A percentile compares a stretch with the other conserved stretches of the same genome.
These are phyloP conservation scores for Entomyzon cyanotis DNA, from an alignment of 2,113 vertebrate species.

Conservation along the genomic window DNA sequence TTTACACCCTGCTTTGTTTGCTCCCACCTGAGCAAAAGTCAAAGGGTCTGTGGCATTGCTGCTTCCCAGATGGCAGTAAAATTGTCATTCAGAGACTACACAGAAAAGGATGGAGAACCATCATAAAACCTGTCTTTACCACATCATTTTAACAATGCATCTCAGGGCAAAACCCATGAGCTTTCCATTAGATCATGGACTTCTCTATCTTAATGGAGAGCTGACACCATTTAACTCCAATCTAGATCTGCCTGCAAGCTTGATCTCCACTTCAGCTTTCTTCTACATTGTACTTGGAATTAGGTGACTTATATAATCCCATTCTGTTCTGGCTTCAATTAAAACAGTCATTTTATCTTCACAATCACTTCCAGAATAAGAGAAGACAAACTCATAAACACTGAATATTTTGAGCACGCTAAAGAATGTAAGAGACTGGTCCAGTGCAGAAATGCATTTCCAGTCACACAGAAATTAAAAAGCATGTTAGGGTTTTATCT, in stretches of 20 bases:
- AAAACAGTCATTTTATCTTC: background rate
- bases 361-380: conserved; percentile 8
- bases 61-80: background rate
- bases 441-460: background rate
- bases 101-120: background rate
- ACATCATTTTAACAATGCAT: background rate
- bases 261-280: background rate
- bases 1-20: background rate
- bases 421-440: background rate
- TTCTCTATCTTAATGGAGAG: background rate
- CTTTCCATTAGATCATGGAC: background rate
- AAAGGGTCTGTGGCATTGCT: background rate
- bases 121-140: background rate
- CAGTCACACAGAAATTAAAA: background rate
- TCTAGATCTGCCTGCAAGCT: background rate
- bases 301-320: background rate
- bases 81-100: background rate
- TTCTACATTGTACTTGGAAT: background rate
- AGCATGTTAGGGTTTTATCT: background rate
- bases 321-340: conserved; percentile 9
- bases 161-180: background rate
- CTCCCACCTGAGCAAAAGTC: background rate
- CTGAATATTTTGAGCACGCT: conserved; percentile 4
- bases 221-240: background rate
- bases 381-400: conserved; percentile 11